These are phyloP conservation scores for Mallateleia sp. DNA, from an alignment of 2,888 invertebrate species.

Conservation along the genomic window DNA sequence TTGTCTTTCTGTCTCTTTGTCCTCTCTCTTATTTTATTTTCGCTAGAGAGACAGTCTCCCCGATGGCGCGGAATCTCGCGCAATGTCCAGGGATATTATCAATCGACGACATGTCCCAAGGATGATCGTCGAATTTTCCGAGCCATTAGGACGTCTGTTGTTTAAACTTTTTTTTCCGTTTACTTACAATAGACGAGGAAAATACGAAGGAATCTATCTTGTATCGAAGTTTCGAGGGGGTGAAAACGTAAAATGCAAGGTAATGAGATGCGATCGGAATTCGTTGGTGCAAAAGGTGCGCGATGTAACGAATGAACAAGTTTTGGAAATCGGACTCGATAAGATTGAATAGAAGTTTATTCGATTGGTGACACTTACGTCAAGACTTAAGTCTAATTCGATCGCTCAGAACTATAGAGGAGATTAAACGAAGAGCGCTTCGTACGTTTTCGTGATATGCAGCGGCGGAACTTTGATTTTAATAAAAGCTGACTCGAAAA, in stretches of 20 bases:
- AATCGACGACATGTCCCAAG: conserved; percentile 30
- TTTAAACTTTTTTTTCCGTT: conserved; percentile 31
- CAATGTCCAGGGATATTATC: conserved; percentile 42
- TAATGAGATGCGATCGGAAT: conserved; percentile 71
- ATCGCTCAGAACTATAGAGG: conserved; percentile 58
- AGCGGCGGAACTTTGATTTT: conserved; percentile 13
- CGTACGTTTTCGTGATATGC: conserved; percentile 39
- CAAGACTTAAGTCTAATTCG: conserved; percentile 66
- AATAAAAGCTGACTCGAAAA: not conserved
- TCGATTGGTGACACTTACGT: conserved; percentile 60
- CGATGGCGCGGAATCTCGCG: conserved; percentile 31
- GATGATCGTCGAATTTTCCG: conserved; percentile 42
- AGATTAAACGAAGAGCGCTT: conserved; percentile 12
- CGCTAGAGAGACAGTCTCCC: conserved; percentile 31
- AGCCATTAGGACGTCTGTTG: conserved; percentile 18
- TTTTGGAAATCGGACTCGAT: conserved; percentile 58
- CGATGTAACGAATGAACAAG: conserved; percentile 67
- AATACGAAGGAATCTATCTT: conserved; percentile 59
- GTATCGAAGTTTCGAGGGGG: conserved; percentile 51
- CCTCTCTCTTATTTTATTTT: conserved; percentile 41
- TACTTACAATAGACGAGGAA: conserved; percentile 61
- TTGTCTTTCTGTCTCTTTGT: conserved; percentile 54
- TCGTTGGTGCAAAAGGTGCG: conserved; percentile 72
- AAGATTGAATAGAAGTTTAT: conserved; percentile 66
- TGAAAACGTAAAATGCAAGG: conserved; percentile 60